Conservation (phyloP, 2,888 invertebrate species). For the Leptopterna dolabrata region DNA sequence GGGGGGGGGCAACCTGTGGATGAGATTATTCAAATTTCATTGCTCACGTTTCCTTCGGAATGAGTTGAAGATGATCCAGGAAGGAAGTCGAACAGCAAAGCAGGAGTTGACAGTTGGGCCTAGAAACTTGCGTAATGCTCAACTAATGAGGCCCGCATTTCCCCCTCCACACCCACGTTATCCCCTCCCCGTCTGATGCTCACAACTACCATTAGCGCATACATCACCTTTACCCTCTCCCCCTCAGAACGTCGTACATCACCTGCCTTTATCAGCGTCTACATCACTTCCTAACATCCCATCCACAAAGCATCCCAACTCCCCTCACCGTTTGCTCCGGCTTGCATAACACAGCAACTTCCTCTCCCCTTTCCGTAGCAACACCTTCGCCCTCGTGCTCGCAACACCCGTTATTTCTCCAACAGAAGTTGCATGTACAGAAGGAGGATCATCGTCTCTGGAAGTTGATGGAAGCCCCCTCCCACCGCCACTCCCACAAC, state of each 20-base stretch:
- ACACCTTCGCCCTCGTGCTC: neutral
- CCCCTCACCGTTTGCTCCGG: neutral
- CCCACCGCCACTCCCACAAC: too few species aligned
- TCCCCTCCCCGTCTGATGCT: neutral
- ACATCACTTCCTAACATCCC: neutral
- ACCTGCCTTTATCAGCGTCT: neutral
- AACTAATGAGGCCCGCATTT: neutral
- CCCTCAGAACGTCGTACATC: neutral
- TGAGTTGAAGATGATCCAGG: neutral
- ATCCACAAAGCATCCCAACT: neutral
- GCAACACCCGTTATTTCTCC: neutral
- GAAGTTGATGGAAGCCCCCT: too few species aligned
- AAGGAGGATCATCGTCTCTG: neutral
- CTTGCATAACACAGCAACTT: neutral
- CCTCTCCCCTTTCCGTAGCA: neutral
- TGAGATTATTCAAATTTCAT: neutral
- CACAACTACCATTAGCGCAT: neutral
- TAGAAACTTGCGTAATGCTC: conserved; percentile 7
- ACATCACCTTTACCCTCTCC: neutral
- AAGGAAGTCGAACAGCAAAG: neutral
- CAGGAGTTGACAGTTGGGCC: neutral
- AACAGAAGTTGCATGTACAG: neutral
- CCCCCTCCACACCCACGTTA: neutral
- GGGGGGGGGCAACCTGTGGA: neutral
- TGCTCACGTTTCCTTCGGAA: neutral